Evolutionary conservation across 1,140 invertebrate species (phyloP).

Genomic region (Aphis gossypii): DNA sequence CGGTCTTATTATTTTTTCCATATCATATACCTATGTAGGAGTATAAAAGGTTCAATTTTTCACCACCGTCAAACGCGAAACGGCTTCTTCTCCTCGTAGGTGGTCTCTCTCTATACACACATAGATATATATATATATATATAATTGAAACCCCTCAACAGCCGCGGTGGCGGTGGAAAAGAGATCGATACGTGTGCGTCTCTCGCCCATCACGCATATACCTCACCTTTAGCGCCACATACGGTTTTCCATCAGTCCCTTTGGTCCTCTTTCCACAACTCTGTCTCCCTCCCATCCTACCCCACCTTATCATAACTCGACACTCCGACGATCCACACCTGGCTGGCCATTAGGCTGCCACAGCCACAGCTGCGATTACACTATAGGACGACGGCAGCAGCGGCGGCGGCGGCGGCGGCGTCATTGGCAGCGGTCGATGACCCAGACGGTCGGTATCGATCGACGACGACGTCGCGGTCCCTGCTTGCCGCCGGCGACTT

Average conservation of each 20-base stretch:
- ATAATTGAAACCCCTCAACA: constrained; percentile 34
- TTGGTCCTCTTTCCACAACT: neutral
- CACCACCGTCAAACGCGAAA: neutral
- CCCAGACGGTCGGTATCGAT: constrained; percentile 32
- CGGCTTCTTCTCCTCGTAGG: neutral
- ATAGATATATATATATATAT: neutral
- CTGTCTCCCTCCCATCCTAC: neutral
- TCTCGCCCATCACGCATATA: neutral
- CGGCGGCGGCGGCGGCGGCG: neutral
- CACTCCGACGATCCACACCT: neutral
- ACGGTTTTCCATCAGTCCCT: neutral
- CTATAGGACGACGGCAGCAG: neutral
- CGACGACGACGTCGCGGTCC: neutral
- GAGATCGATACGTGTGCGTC: constrained; percentile 3
- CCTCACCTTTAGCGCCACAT: constrained; percentile 5
- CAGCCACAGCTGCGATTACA: neutral
- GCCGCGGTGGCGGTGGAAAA: neutral
- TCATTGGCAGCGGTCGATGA: neutral
- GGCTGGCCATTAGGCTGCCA: neutral
- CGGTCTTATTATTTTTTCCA: neutral
- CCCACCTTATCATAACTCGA: neutral
- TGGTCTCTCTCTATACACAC: neutral
- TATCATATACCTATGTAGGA: neutral
- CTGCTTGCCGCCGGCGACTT: constrained; percentile 25
- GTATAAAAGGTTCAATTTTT: constrained; percentile 5